Percentiles rank a stretch among this genome's conserved stretches.
These are phyloP conservation scores for Bugulina stolonifera DNA, from an alignment of 2,888 invertebrate species.

Conservation along the genomic window DNA sequence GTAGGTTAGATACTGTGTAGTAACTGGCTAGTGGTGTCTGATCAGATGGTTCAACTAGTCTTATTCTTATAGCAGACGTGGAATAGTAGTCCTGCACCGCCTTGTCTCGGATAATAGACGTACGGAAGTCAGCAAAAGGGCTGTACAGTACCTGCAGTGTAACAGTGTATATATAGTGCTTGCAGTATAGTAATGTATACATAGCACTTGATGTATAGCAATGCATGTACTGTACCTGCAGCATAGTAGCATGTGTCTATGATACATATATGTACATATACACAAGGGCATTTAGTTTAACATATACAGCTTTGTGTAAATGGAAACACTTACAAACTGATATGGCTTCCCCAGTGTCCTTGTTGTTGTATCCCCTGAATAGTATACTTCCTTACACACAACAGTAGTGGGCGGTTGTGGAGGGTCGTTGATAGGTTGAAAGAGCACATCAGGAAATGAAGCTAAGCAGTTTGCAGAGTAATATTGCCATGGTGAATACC, in stretches of 20 bases:
- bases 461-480: background rate
- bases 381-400: constrained; percentile 30
- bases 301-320: too few species aligned
- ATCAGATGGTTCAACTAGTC: constrained; percentile 31
- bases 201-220: too few species aligned
- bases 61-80: constrained; percentile 32
- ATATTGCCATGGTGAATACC: background rate
- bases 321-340: constrained; percentile 18
- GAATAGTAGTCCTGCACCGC: constrained; percentile 30
- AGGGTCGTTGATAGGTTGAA: constrained; percentile 28
- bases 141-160: constrained; percentile 32
- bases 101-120: constrained; percentile 29
- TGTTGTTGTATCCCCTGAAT: constrained; percentile 28
- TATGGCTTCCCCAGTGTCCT: background rate
- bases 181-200: too few species aligned
- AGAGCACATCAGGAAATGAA: background rate
- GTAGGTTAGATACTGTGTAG: constrained; percentile 34
- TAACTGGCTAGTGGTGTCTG: constrained; percentile 31
- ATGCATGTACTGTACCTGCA: too few species aligned
- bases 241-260: too few species aligned
- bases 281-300: too few species aligned
- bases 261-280: too few species aligned
- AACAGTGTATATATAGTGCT: too few species aligned
- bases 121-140: constrained; percentile 30
- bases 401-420: constrained; percentile 20